Evolutionary conservation across 2,797 vertebrate species (phyloP), one percentile per base, ranked within the genome.

Genomic region (Dallia pectoralis): DNA sequence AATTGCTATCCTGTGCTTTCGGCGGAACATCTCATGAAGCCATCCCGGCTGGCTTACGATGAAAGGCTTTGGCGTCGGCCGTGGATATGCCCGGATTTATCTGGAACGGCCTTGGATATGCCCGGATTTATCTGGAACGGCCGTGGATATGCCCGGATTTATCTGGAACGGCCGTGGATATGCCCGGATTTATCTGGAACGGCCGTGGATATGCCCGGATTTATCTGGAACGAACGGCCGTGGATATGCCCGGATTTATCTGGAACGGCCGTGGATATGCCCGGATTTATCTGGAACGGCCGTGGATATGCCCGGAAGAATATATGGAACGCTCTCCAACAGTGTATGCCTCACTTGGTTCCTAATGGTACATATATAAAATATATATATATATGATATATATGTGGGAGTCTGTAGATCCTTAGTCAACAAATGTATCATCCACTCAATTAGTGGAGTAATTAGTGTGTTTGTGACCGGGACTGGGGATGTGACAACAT

Each of bases 1-100:
- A 89, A 92, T 93, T 87, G 77, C 81, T 92, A 93, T 93, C 86
- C 77, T 83, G 82, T 69, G 47, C 74, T 77, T 73, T 78, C 70
- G 71, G 68, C 73, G 70, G 74, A 75, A 69, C 64, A 40, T 72
- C 73, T 87, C 86, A 86, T 78, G 80, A 85, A 88, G 81, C 65
- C 19, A 44, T 73, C 36, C 14, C 49, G 71, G 73, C 66, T 70
- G 44, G 68, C 73, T 84, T 63, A 75, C 86, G 83, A 83, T 79
- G 66, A 84, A 79, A 77, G 51, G 51, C 70, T 81, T 73, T 32
- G 76, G 53, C 61, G 9, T 32, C 29, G 36, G 40, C 67, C 40
- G 40, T 12, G 6, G 73, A 78, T n/a, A n/a, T n/a, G 74, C 47
- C 44, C 33, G 32, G 63, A 64, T 29, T 68, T 59, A n/a, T 67